These are phyloP conservation scores for Leptocoma aspasia DNA, from an alignment of 2,113 vertebrate genomes.

Conservation along the genomic window DNA sequence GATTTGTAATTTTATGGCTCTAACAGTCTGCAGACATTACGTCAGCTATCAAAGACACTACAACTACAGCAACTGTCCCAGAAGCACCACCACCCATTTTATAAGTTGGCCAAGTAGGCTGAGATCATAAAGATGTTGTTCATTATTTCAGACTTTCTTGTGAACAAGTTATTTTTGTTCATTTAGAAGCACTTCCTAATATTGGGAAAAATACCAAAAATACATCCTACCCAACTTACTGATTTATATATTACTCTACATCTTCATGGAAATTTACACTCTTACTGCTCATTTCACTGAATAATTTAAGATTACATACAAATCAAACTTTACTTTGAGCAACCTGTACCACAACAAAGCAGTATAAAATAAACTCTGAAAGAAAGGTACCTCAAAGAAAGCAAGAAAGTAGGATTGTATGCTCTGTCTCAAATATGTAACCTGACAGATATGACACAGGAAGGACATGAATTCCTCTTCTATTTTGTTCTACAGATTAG, in stretches of 20 bases:
- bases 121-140: background rate
- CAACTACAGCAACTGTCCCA: background rate
- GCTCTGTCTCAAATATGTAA: background rate
- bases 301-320: background rate
- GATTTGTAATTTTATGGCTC: background rate
- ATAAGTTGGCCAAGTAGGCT: background rate
- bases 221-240: background rate
- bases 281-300: background rate
- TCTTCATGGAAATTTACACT: background rate
- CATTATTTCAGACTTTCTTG: background rate
- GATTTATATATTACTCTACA: accelerated
- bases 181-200: background rate
- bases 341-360: background rate
- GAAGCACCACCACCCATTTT: background rate
- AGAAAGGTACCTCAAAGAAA: background rate
- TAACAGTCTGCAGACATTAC: constrained; percentile 10
- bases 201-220: background rate
- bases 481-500: constrained; percentile 24
- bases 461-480: constrained; percentile 20
- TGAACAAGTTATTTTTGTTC: background rate
- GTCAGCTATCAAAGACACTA: constrained; percentile 4
- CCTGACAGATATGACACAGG: constrained; percentile 5
- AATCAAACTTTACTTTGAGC: background rate
- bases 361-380: background rate
- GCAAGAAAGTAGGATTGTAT: background rate